Conservation (phyloP, 1,140 invertebrate genomes). For the Orchesella cincta region DNA sequence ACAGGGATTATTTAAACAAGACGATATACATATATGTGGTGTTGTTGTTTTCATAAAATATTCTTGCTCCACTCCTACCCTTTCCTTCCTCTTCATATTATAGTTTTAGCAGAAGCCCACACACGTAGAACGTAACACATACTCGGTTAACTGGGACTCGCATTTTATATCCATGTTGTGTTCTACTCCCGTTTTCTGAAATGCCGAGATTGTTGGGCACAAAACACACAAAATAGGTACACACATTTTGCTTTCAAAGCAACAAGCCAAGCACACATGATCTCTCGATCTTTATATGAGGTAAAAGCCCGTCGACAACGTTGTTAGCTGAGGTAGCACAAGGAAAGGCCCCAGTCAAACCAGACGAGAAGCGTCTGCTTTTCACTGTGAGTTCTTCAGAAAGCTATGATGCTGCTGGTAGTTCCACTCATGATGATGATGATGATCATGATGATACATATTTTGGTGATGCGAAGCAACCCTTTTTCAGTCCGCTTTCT, state of each 20-base stretch:
- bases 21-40: no score
- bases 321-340: no score
- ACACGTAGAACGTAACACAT: no score
- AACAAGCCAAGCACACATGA: not conserved
- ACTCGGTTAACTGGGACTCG: no score
- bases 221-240: not conserved
- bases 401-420: not conserved
- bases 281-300: not conserved
- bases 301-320: not conserved
- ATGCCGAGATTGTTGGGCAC: no score
- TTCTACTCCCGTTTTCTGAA: no score
- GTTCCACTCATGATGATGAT: not conserved
- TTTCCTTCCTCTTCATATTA: no score
- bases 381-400: not conserved
- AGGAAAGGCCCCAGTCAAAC: not conserved
- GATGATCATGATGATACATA: not conserved
- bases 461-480: conserved; percentile 21
- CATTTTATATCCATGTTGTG: no score
- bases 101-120: no score
- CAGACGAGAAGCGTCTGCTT: not conserved
- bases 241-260: not conserved
- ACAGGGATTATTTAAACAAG: no score
- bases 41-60: no score
- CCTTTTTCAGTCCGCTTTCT: conserved; percentile 13
- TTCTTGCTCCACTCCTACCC: no score